Evolutionary conservation across 64 coral and sea anemone species (phyloP), one percentile per base, ranked within the genome.

Genomic region (Dendronephthya gigantea): DNA sequence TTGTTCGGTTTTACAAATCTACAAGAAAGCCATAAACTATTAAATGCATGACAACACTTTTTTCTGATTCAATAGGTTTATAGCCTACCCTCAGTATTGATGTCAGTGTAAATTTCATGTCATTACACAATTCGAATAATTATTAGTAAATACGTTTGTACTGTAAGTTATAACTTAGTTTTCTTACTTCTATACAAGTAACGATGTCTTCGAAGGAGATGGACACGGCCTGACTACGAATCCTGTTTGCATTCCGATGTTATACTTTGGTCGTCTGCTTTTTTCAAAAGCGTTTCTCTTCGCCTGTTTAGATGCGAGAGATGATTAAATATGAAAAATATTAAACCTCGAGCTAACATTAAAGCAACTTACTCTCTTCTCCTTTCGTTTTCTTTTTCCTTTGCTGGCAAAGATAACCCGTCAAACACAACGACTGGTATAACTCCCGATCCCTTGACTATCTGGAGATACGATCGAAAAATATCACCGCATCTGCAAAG

Each of bases 371-470:
- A 55, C 68, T 43, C 76, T 59, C 50, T 9, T 75, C 83, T 49
- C 41, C 83, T 48, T 76, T 81, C 40, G 55, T 90, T 43, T 81
- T 90, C 83, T 1, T 2, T 40, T 40, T 40, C 68, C 38, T 90
- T 85, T 29, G 89, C 89, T 50, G 89, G 89, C 25, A 90, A 62
- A 38, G 59, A 48, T 39, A 85, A 74, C 0, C 83, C 89, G 58
- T 90, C 89, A 36, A 90, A 85, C 19, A 90, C 89, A 17, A 90
- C 83, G 36, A 81, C 56, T 19, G 89, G 89, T 16, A 19, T 81
- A 52, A 90, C 28, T 27, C 83, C 83, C 32, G 15, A 7, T 23
- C 39, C 50, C 1, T 82, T 90, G 2, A 82, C 58, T 15, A 75
- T 37, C 0, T 29, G 15, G 10, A 89, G 12, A 22, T 89, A 36